A percentile compares a stretch with the other conserved stretches of the same genome.
These are phyloP conservation scores for Ia io DNA, from an alignment of 2,113 vertebrate species.

Conservation along the genomic window DNA sequence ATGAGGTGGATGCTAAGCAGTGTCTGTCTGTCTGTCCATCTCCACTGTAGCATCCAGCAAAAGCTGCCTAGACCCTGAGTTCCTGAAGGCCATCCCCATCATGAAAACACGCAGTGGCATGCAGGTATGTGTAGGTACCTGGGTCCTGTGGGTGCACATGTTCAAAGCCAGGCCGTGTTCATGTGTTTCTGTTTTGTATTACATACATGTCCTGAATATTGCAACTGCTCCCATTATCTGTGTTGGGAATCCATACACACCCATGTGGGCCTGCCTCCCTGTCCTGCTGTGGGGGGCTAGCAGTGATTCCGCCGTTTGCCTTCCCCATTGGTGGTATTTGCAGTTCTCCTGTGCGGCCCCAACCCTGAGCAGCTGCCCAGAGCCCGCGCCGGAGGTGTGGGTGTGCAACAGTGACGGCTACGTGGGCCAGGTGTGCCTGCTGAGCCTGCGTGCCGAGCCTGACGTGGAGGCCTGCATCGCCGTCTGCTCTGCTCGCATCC, in stretches of 20 bases:
- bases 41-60: slow-evolving; percentile 90
- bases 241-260: not conserved
- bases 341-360: slow-evolving; percentile 98
- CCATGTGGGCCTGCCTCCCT: not conserved
- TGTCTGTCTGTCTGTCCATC: not conserved
- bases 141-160: rapidly evolving
- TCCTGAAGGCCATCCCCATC: slow-evolving; percentile 98
- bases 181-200: not conserved
- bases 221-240: not conserved
- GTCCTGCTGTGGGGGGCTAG: not conserved
- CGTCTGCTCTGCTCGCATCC: slow-evolving; percentile 96
- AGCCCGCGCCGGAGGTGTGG: slow-evolving; percentile 95
- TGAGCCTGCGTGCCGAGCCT: slow-evolving; percentile 95
- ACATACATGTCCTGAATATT: not conserved
- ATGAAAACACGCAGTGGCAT: slow-evolving; percentile 99
- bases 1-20: not conserved
- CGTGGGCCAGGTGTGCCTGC: slow-evolving; percentile 96
- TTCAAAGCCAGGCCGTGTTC: not conserved
- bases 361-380: slow-evolving; percentile 92
- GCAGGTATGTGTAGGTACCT: slow-evolving; percentile 86
- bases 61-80: slow-evolving; percentile 97
- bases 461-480: slow-evolving; percentile 98
- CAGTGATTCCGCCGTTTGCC: not conserved
- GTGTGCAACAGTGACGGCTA: slow-evolving; percentile 99
- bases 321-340: not conserved